Evolutionary conservation across 1,140 invertebrate species (phyloP), one percentile per base, ranked within the genome.

Genomic region (Drosophila navojoa): DNA sequence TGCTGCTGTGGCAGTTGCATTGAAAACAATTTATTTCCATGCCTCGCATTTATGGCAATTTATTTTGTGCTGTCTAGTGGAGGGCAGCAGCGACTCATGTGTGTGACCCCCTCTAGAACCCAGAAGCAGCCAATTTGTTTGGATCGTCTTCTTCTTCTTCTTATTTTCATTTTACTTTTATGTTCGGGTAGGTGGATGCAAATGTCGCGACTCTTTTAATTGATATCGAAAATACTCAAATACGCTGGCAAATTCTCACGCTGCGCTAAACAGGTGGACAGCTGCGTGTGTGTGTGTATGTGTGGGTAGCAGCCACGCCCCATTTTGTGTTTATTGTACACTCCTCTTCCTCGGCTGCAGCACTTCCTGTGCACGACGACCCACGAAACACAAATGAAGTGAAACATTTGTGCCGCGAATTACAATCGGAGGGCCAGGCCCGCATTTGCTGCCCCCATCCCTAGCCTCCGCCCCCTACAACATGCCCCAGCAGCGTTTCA

Each of bases 321-420:
- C 22, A 25, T 13, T 53, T 25, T 19, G 47, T 22, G 47, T 13
- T 25, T 49, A 49, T 49, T 49, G 19, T 27, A 49, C 77, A 63
- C 44, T 67, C 66, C 71, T 40, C 25, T 0, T 4, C 6, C 40
- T 29, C 42, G 7, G 32, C 47, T 32, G 44, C 66, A 59, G 81
- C 75, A 90, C 86, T 90, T 89, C 85, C 85, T 89, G 80, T 78
- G 44, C 63, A 35, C 54, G 27, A 29, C 77, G 59, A 63, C 58
- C 71, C 73, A 84, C 77, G 77, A 84, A 89, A 89, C 76, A 84
- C 85, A 80, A 89, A 89, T 89, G 84, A 89, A 89, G 84, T 80
- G 79, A 89, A 89, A 78, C 84, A 85, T 84, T 89, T 89, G 84
- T 89, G 84, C 79, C 59, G 84, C 84, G 84, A 89, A 89, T 89